Evolutionary conservation across 2,888 invertebrate species (phyloP).

Genomic region (Nomada hirtipes): DNA sequence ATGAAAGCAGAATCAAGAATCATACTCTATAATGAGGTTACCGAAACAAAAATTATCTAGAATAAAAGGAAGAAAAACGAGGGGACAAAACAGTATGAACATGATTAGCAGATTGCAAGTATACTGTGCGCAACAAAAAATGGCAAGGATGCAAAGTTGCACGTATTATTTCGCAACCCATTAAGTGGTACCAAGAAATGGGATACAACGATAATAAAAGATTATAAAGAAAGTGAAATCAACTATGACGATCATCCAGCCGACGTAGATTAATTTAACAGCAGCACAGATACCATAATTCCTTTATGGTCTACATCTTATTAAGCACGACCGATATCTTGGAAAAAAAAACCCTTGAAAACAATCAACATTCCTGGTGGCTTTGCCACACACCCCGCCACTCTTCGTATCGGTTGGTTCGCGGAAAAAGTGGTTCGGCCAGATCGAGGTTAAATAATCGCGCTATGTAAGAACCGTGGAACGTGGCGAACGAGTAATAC

Average conservation of each 20-base stretch:
- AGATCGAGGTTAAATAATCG: slow-evolving; percentile 57
- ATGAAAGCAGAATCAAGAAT: too few relatives aligned
- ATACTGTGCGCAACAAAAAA: not conserved
- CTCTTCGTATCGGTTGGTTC: not conserved
- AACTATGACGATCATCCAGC: not conserved
- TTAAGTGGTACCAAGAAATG: not conserved
- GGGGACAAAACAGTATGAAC: not conserved
- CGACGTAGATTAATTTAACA: slow-evolving; percentile 5
- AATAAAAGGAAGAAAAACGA: too few relatives aligned
- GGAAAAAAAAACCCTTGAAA: slow-evolving; percentile 26
- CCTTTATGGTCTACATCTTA: slow-evolving; percentile 24
- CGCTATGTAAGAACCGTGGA: slow-evolving; percentile 35
- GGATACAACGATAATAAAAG: not conserved
- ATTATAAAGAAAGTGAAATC: slow-evolving; percentile 8
- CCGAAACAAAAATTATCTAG: too few relatives aligned
- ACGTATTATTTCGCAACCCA: not conserved
- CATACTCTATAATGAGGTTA: too few relatives aligned
- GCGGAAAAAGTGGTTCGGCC: slow-evolving; percentile 41
- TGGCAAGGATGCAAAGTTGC: not conserved
- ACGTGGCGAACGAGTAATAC: slow-evolving; percentile 42
- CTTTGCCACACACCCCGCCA: not conserved
- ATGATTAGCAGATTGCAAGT: not conserved
- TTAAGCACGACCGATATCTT: slow-evolving; percentile 31
- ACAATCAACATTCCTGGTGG: slow-evolving; percentile 41
- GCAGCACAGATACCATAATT: slow-evolving; percentile 1